A percentile compares a stretch with the other conserved stretches of the same genome.
Evolutionary conservation across 53 echinoderm and acorn worm species (phyloP).

Genomic region (Holothuria leucospilota): DNA sequence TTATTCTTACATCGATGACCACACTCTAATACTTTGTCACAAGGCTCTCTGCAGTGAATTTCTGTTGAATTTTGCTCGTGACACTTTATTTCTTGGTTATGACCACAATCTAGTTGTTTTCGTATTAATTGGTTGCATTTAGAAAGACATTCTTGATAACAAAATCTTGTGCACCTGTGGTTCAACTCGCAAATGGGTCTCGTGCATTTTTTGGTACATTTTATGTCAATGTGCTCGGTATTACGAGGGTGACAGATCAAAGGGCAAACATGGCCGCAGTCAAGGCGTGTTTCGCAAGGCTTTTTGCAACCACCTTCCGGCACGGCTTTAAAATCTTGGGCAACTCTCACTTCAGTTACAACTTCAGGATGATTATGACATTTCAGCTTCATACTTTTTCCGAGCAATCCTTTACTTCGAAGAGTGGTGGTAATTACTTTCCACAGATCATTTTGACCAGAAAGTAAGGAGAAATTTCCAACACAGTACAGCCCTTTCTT

Average conservation of each 20-base stretch:
- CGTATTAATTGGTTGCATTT: slow-evolving; percentile 64
- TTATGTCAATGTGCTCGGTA: slow-evolving; percentile 67
- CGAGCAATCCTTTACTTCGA: slow-evolving; percentile 43
- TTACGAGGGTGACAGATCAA: slow-evolving; percentile 82
- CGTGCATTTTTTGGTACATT: slow-evolving; percentile 60
- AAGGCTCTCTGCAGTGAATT: slow-evolving; percentile 63
- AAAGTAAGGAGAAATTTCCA: slow-evolving; percentile 75
- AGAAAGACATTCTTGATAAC: slow-evolving; percentile 70
- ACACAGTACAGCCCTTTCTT: slow-evolving; percentile 83
- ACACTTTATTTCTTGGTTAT: slow-evolving; percentile 41
- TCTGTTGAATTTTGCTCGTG: slow-evolving; percentile 43
- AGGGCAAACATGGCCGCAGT: slow-evolving; percentile 87
- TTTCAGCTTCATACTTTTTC: slow-evolving; percentile 61
- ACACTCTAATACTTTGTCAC: slow-evolving; percentile 62
- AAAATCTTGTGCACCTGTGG: slow-evolving; percentile 70
- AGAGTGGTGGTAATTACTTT: slow-evolving; percentile 58
- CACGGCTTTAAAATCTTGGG: slow-evolving; percentile 64
- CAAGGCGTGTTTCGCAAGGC: slow-evolving; percentile 70
- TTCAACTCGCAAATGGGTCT: slow-evolving; percentile 53
- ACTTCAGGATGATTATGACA: slow-evolving; percentile 78
- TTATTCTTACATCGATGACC: slow-evolving; percentile 75
- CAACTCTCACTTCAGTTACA: slow-evolving; percentile 28
- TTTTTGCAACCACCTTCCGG: slow-evolving; percentile 86
- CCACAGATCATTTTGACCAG: slow-evolving; percentile 54
- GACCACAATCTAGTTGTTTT: slow-evolving; percentile 64